Conservation (phyloP, 2,888 invertebrate genomes). For the Nephrotoma guestfalica region DNA sequence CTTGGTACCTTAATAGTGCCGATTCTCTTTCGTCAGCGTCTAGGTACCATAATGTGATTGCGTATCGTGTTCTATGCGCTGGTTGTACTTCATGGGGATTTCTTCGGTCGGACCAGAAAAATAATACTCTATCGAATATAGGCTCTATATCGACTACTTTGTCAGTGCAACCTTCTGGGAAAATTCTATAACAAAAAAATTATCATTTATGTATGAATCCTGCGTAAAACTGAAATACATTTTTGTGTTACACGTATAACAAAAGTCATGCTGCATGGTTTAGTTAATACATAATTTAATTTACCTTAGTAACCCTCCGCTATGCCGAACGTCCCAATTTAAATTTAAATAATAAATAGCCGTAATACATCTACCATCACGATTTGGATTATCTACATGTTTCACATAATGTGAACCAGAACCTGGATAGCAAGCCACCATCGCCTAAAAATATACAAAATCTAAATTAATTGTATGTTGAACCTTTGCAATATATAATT, state of each 20-base stretch:
- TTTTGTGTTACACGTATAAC: neutral
- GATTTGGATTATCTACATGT: conserved; percentile 95
- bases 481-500: neutral
- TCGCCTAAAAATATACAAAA: conserved; percentile 54
- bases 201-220: neutral
- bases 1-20: conserved; percentile 31
- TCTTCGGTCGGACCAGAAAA: conserved; percentile 95
- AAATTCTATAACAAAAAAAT: conserved; percentile 43
- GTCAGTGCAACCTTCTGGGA: conserved; percentile 51
- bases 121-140: conserved; percentile 80
- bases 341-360: conserved; percentile 95
- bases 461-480: neutral
- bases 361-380: conserved; percentile 92
- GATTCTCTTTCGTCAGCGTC: conserved; percentile 69
- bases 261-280: neutral
- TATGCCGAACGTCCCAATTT: conserved; percentile 75
- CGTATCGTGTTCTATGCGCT: conserved; percentile 74
- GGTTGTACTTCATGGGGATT: conserved; percentile 97
- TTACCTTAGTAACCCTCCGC: conserved; percentile 73
- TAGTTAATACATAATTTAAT: conserved; percentile 2
- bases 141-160: conserved; percentile 81
- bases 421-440: conserved; percentile 98
- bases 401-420: conserved; percentile 88
- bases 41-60: conserved; percentile 87
- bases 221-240: neutral